Evolutionary conservation across 2,888 invertebrate species (phyloP), one percentile per base, ranked within the genome.

Genomic region (Heliconius ethilla): DNA sequence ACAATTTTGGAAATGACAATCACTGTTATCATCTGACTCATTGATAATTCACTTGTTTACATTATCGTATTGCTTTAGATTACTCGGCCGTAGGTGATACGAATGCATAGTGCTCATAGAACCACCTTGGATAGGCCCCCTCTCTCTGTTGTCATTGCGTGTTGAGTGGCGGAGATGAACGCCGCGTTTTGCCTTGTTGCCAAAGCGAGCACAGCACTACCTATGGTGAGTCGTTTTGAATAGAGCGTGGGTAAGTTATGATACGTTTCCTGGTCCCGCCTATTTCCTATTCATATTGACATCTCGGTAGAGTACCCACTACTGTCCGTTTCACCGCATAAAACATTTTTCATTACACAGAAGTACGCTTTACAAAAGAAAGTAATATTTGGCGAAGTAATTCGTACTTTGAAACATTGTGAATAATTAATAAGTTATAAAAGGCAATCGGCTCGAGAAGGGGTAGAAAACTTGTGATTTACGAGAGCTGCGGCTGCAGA

Each of bases 201-300:
- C n/a, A 10, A 10, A 59, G n/a, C n/a, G 10, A n/a, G 4, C 62
- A 27, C 11, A 25, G n/a, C 1, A 59, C 4, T 25, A 62, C 62
- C 62, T 62, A 62, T 62, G 22, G 25, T 62, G 62, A 62, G 62
- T 75, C 25, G 55, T n/a, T 51, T n/a, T 25, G 22, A 76, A 67
- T 15, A 59, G 55, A 59, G 78, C 78, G 76, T 78, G 45, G 78
- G 78, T 75, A 29, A 70, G 72, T 78, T 75, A 76, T 67, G 76
- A 67, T 65, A 76, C 37, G 76, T 55, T 76, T 78, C 78, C 78
- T 78, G 67, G 33, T 70, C 40, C 22, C 66, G 59, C 70, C 73
- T 66, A 66, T 55, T 76, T 59, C 77, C 77, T 77, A 59, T 51
- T 29, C 15, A 15, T 25, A n/a, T 67, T 45, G 37, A 75, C 69